Evolutionary conservation across 2,113 vertebrate genomes (phyloP), one percentile per base, ranked within the genome.

Genomic region (Atlantisia rogersi): DNA sequence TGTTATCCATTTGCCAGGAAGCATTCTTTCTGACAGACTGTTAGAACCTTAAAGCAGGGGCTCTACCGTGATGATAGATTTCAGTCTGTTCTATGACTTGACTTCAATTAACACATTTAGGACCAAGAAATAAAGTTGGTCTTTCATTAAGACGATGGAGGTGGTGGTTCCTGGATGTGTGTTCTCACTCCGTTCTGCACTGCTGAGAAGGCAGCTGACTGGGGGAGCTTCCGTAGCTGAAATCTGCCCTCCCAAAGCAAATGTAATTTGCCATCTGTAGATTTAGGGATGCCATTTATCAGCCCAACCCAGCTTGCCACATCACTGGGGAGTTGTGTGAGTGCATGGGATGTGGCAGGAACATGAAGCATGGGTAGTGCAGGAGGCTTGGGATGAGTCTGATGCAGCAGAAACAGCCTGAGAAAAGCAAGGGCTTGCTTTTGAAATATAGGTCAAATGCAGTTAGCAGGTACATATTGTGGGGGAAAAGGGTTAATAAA

Each of bases 281-380:
- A 9, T 63, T 22, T n/a, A 68, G 52, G 55, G 29, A 32, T 86
- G 44, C 32, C 8, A 4, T 78, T 39, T 73, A 12, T 5, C 10
- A 11, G 48, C 19, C 3, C 5, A 40, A 17, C 15, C 29, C 40
- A 46, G 44, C 40, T 65, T 1, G 0, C 6, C 20, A 4, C 0
- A 2, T 48, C 13, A 19, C 46, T 26, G 25, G 17, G 28, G 42
- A 64, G 31, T 48, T 22, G 4, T 21, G 21, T 2, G 11, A 63
- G 39, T 3, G 5, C 67, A 76, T 35, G 24, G 25, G 2, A 13
- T 50, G 67, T 28, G 28, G 35, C 39, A 78, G 70, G 58, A 64
- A 8, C 48, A 35, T 1, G 0, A 53, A n/a, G 29, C 1, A 0
- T 67, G 5, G 11, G 8, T 70, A 26, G 21, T 50, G 6, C 24